These are phyloP conservation scores for Deroptyus accipitrinus DNA, from an alignment of 2,113 vertebrate genomes.

Conservation along the genomic window DNA sequence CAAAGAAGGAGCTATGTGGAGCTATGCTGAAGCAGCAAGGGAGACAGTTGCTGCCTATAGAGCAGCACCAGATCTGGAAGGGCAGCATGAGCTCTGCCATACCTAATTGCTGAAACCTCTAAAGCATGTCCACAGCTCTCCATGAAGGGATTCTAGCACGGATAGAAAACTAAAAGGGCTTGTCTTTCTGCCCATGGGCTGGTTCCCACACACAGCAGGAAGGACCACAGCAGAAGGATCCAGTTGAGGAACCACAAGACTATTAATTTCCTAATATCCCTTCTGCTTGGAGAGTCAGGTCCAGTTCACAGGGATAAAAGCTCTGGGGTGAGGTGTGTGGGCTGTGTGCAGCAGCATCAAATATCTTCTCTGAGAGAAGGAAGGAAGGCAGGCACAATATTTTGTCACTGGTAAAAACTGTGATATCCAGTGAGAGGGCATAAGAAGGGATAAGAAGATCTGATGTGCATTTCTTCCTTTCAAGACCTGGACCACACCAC, in stretches of 20 bases:
- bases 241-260: not conserved
- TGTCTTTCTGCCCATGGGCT: rapidly evolving
- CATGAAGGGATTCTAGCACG: not conserved
- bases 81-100: not conserved
- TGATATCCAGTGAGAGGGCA: not conserved
- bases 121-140: not conserved
- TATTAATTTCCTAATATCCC: not conserved
- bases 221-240: not conserved
- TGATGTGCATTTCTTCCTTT: not conserved
- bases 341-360: not conserved
- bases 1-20: not conserved
- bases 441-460: not conserved
- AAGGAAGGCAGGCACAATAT: not conserved
- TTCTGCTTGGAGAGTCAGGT: not conserved
- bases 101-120: not conserved
- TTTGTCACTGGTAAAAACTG: not conserved
- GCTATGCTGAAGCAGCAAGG: not conserved
- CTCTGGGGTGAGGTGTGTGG: not conserved
- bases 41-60: not conserved
- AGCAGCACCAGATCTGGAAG: not conserved
- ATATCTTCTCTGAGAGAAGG: not conserved
- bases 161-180: not conserved
- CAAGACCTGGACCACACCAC: not conserved
- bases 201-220: not conserved
- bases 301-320: not conserved